A percentile compares a stretch with the other conserved stretches of the same genome.
Evolutionary conservation across 2,888 invertebrate species (phyloP).

Genomic region (Noctuana brunneofusca): DNA sequence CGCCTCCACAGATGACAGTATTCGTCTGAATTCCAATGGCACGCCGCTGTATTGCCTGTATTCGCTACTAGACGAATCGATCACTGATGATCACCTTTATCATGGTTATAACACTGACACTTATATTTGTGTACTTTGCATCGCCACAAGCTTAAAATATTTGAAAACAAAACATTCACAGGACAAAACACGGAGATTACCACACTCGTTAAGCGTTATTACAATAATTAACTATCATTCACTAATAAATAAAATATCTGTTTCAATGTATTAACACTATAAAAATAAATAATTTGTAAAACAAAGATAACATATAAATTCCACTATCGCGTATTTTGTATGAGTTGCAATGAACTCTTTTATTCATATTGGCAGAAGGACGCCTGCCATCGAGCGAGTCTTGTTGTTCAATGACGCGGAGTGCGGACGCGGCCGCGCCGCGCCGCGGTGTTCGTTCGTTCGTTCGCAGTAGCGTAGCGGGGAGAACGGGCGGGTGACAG

Average conservation of each 20-base stretch:
- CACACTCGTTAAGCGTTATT: constrained; percentile 66
- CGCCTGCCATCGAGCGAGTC: constrained; percentile 81
- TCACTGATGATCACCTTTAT: constrained; percentile 61
- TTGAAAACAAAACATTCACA: constrained; percentile 77
- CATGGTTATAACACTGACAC: constrained; percentile 68
- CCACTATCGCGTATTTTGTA: constrained; percentile 78
- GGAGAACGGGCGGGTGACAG: constrained; percentile 69
- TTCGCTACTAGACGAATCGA: constrained; percentile 63
- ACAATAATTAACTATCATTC: constrained; percentile 78
- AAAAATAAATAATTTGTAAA: constrained; percentile 79
- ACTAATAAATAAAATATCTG: constrained; percentile 80
- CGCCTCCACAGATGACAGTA: constrained; percentile 70
- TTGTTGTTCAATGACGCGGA: constrained; percentile 83
- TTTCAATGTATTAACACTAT: constrained; percentile 75
- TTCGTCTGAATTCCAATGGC: constrained; percentile 63
- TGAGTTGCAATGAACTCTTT: constrained; percentile 72
- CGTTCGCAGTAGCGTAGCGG: constrained; percentile 79
- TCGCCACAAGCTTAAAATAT: constrained; percentile 62
- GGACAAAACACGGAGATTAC: constrained; percentile 71
- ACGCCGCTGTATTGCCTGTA: constrained; percentile 64
- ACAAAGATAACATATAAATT: constrained; percentile 76
- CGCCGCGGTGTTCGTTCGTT: constrained; percentile 77
- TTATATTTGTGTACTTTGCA: constrained; percentile 59
- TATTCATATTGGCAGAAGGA: constrained; percentile 80
- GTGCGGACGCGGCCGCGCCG: constrained; percentile 74